Conservation (phyloP, 2,888 invertebrate genomes). For the Watsonalla binaria region DNA sequence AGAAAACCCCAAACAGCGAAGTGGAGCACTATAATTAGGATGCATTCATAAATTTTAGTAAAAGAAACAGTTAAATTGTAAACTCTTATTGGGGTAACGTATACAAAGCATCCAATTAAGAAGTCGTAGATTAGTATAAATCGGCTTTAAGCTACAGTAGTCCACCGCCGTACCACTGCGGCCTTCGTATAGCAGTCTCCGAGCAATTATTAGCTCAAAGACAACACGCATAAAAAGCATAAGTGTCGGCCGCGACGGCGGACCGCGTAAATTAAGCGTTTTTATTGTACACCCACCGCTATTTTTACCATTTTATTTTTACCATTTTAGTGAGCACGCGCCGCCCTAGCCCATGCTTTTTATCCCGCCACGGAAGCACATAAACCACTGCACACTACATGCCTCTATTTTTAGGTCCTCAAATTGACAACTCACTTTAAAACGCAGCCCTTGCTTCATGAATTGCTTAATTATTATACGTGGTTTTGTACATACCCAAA, state of each 20-base stretch:
- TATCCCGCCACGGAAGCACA: constrained; percentile 42
- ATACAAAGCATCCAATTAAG: neutral
- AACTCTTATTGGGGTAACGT: neutral
- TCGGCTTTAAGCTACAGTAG: constrained; percentile 31
- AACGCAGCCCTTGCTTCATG: neutral
- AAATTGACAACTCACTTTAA: neutral
- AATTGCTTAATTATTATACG: neutral
- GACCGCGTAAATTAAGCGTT: constrained; percentile 73
- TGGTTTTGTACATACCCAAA: neutral
- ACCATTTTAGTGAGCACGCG: constrained; percentile 67
- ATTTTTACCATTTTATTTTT: constrained; percentile 66
- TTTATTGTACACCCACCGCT: constrained; percentile 63
- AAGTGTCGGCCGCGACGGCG: constrained; percentile 64
- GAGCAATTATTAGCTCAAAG: constrained; percentile 70
- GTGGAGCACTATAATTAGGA: no score
- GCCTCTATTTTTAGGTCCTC: constrained; percentile 35
- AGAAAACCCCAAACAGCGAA: no score
- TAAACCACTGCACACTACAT: constrained; percentile 28
- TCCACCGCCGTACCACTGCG: constrained; percentile 34
- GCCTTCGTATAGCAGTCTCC: constrained; percentile 43
- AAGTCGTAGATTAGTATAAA: constrained; percentile 3
- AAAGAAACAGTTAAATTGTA: neutral
- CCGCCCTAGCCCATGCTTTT: constrained; percentile 53
- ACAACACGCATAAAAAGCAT: constrained; percentile 76
- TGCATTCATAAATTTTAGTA: neutral